Evolutionary conservation across 2,797 vertebrate genomes (phyloP), one percentile per base, ranked within the genome.

Genomic region (Melopsittacus undulatus): DNA sequence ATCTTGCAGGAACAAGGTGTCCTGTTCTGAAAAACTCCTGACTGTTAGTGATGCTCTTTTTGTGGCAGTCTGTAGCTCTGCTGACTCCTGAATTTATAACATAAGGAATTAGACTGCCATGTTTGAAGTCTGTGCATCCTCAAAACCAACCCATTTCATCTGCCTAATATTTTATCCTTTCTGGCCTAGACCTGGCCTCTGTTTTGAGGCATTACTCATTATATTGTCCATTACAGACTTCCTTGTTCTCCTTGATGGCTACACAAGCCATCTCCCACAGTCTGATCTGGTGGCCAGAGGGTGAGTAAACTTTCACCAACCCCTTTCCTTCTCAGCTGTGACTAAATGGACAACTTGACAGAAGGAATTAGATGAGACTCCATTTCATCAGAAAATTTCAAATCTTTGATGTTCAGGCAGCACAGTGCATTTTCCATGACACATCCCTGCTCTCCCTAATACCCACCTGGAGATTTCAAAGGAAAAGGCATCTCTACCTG

Each of bases 1-100:
- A 66, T 96, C 89, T 96, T 95, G 95, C 97, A 92, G 95, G 87
- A 90, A 95, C 91, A 92, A 95, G 91, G 42, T 84, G 93, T 93
- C 94, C 90, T 62, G 62, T 73, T 90, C 79, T 83, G 56, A 93
- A 96, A 87, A 63, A 73, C 90, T 90, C 78, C 93, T 73, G 76
- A 94, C 63, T 83, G 87, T 32, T 86, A 94, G 86, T 13, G 66
- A 76, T 75, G 56, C 38, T 75, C 57, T 72, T 82, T 83, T 69
- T 9, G 80, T 75, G 76, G 43, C 78, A 83, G 79, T 36, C 87
- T 70, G 45, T 57, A 75, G 72, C 83, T 94, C 86, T 96, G 80
- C 85, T 89, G 88, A 90, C 67, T 92, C 64, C 3, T 2, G 86
- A 75, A 43, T 87, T 96, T 92, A 70, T 89, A 62, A 51, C 78